Evolutionary conservation across 2,797 vertebrate species (phyloP).

Genomic region (Schizopygopsis malacanthus): DNA sequence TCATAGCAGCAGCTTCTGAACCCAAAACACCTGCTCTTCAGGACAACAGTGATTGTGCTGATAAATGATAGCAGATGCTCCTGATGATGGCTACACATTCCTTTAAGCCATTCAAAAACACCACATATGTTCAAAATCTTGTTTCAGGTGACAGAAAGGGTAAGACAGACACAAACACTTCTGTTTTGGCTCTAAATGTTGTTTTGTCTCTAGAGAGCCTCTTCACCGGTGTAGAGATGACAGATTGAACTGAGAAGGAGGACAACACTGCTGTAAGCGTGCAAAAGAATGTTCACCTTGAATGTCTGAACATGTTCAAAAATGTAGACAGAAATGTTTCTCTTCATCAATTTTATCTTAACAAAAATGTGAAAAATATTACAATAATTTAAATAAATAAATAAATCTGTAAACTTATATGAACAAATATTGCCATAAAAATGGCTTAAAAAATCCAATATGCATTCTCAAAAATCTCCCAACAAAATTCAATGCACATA

Average conservation of each 20-base stretch:
- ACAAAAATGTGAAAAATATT: slow-evolving; percentile 46
- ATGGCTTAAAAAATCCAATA: not conserved
- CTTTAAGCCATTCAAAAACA: slow-evolving; percentile 8
- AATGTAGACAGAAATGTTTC: slow-evolving; percentile 66
- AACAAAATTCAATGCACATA: not conserved
- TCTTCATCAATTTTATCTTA: slow-evolving; percentile 12
- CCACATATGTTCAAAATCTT: not conserved
- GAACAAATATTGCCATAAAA: slow-evolving; percentile 30
- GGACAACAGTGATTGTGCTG: slow-evolving; percentile 45
- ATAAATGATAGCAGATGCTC: slow-evolving; percentile 21
- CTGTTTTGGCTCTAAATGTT: slow-evolving; percentile 17
- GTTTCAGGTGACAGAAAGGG: slow-evolving; percentile 22
- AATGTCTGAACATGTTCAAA: slow-evolving; percentile 42
- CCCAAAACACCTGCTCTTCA: slow-evolving; percentile 73
- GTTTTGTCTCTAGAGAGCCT: slow-evolving; percentile 1
- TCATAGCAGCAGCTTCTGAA: slow-evolving; percentile 82
- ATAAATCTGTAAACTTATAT: slow-evolving; percentile 29
- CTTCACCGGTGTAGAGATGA: slow-evolving; percentile 1
- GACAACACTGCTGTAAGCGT: slow-evolving; percentile 24
- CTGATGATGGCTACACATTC: slow-evolving; percentile 28
- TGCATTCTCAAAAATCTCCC: not conserved
- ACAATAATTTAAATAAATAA: slow-evolving; percentile 40
- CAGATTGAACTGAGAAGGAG: slow-evolving; percentile 10
- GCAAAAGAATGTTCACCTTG: slow-evolving; percentile 26
- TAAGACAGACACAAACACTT: slow-evolving; percentile 33